Conservation (phyloP, 2,888 invertebrate species). For the Agonopterix heracliana region DNA sequence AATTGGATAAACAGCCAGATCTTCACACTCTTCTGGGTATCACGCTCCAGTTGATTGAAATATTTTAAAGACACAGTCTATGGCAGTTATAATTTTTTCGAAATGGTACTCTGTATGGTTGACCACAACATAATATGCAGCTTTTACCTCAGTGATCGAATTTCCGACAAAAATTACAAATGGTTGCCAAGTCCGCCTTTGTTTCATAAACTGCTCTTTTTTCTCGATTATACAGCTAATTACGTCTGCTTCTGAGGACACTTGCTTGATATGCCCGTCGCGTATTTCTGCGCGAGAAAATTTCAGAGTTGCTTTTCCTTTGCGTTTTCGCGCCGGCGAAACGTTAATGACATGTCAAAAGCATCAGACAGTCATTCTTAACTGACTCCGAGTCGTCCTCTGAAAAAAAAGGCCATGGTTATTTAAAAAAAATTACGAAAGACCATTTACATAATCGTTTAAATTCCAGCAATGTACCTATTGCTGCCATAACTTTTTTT, state of each 20-base stretch:
- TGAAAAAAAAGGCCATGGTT: not conserved
- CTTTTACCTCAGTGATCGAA: constrained; percentile 1
- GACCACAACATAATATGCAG: constrained; percentile 1
- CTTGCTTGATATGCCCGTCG: constrained; percentile 2
- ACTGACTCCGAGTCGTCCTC: constrained; percentile 1
- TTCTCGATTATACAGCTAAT: not conserved
- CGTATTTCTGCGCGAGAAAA: not conserved
- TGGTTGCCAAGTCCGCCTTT: constrained; percentile 2
- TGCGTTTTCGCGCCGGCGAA: constrained; percentile 1
- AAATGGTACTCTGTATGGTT: constrained; percentile 1
- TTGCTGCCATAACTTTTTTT: too few species aligned
- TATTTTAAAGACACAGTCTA: constrained; percentile 10
- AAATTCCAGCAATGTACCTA: too few species aligned
- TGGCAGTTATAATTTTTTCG: not conserved
- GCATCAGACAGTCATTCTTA: not conserved
- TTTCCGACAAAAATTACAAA: constrained; percentile 1
- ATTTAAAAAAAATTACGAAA: not conserved
- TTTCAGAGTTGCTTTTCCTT: constrained; percentile 1
- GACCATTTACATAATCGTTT: too few species aligned
- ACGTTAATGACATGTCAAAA: constrained; percentile 1
- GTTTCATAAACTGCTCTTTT: not conserved
- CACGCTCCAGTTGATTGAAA: constrained; percentile 10
- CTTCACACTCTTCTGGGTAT: constrained; percentile 8
- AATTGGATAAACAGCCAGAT: constrained; percentile 9
- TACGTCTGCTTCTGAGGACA: constrained; percentile 1